Percentiles rank a stretch among this genome's conserved stretches.
phyloP scores from a whole-genome alignment of 2,888 invertebrate genomes.

The Patella ulyssiponensis region DNA sequence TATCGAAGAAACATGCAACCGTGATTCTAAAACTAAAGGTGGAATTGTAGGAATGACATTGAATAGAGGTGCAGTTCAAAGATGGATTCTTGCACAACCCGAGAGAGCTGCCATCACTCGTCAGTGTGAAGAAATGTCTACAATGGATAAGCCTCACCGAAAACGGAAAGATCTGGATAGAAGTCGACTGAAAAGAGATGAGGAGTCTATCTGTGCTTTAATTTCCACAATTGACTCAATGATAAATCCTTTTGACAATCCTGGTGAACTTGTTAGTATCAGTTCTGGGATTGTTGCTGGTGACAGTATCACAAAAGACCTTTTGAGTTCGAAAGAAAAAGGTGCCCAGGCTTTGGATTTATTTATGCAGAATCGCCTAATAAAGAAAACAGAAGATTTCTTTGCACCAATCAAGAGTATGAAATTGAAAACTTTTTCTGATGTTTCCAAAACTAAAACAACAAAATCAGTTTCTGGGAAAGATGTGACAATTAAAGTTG shows the following conservation, averaged over 20 bases:
- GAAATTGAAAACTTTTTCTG: conserved; percentile 16
- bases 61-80: conserved; percentile 19
- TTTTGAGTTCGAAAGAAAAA: neutral
- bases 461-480: neutral
- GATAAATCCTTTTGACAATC: neutral
- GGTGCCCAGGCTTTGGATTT: neutral
- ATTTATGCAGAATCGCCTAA: neutral
- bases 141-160: neutral
- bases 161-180: neutral
- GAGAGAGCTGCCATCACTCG: conserved; percentile 16
- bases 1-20: too few species aligned
- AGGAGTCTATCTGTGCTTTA: neutral
- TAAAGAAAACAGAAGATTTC: conserved; percentile 8
- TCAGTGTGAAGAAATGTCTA: conserved; percentile 18
- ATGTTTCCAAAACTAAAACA: neutral
- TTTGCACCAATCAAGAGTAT: neutral
- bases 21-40: too few species aligned
- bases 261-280: neutral
- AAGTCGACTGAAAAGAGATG: neutral
- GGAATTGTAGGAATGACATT: too few species aligned
- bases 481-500: neutral
- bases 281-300: conserved; percentile 4
- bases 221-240: conserved; percentile 8
- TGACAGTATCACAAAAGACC: neutral
- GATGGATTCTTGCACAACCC: conserved; percentile 24